Evolutionary conservation across 1,140 invertebrate species (phyloP).

Genomic region (Pogonomyrmex barbatus): DNA sequence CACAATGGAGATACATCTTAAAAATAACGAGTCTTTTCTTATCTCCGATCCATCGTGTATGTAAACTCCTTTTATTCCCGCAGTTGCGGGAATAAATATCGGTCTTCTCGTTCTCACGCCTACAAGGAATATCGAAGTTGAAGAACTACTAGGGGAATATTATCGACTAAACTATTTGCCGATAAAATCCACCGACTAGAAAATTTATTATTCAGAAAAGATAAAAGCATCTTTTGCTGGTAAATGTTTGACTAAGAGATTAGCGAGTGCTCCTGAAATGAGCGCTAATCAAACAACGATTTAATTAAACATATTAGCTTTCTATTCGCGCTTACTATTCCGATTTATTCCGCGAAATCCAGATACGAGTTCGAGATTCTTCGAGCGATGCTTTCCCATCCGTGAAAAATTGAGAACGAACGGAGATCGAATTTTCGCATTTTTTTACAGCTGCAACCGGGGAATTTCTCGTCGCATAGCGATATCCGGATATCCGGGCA

Average conservation of each 20-base stretch:
- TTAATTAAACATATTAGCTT: neutral
- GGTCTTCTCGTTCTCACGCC: neutral
- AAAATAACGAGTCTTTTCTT: neutral
- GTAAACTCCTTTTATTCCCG: conserved; percentile 1
- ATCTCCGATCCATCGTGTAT: neutral
- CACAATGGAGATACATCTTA: neutral
- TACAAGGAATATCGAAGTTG: neutral
- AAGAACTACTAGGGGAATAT: neutral
- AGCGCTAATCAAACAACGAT: conserved; percentile 14
- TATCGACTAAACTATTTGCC: neutral
- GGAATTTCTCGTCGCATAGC: neutral
- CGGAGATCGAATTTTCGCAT: neutral
- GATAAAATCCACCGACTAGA: neutral
- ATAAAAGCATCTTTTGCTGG: neutral
- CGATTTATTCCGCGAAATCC: neutral
- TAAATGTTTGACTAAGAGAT: neutral
- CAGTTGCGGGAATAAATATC: neutral
- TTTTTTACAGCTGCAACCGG: neutral
- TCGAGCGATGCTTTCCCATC: no score
- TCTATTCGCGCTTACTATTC: neutral
- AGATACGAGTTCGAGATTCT: neutral
- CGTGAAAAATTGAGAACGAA: neutral
- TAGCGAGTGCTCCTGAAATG: conserved; percentile 9
- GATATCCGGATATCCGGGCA: neutral
- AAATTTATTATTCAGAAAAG: neutral